Evolutionary conservation across 2,888 invertebrate species (phyloP).

Genomic region (Yponomeuta plumbellus): DNA sequence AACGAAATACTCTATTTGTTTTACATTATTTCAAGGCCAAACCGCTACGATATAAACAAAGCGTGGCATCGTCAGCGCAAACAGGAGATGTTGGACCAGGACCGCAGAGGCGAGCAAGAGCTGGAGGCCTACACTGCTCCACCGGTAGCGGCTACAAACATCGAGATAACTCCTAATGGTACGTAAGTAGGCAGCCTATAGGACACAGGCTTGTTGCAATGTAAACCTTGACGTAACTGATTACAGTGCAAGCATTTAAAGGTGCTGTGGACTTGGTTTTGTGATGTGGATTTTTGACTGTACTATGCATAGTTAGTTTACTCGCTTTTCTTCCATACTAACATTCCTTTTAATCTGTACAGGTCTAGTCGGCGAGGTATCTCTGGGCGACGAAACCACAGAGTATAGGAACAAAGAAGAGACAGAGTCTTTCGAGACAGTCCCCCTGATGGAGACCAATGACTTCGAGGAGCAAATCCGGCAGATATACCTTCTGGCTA

Average conservation of each 20-base stretch:
- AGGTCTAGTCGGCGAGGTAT: slow-evolving; percentile 54
- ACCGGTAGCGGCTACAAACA: slow-evolving; percentile 17
- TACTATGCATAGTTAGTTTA: background rate
- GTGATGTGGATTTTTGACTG: background rate
- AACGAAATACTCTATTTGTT: background rate
- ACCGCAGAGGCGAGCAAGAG: slow-evolving; percentile 49
- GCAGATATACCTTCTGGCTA: slow-evolving; percentile 51
- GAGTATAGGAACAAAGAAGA: slow-evolving; percentile 37
- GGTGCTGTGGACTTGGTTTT: no score
- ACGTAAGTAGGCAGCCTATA: no score
- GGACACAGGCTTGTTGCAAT: no score
- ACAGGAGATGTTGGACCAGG: slow-evolving; percentile 59
- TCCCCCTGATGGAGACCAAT: slow-evolving; percentile 40
- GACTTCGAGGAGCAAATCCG: slow-evolving; percentile 48
- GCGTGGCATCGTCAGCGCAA: slow-evolving; percentile 74
- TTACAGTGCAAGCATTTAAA: no score
- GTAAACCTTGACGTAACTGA: no score
- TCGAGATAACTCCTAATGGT: slow-evolving; percentile 58
- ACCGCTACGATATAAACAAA: slow-evolving; percentile 76
- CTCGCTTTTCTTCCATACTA: background rate
- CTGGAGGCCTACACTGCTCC: slow-evolving; percentile 65
- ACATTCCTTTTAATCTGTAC: slow-evolving; percentile 13
- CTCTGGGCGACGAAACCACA: slow-evolving; percentile 43
- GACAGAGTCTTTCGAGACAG: slow-evolving; percentile 37
- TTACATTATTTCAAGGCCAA: slow-evolving; percentile 58